Evolutionary conservation across 2,888 invertebrate genomes (phyloP).

Genomic region (Dione vanillae): DNA sequence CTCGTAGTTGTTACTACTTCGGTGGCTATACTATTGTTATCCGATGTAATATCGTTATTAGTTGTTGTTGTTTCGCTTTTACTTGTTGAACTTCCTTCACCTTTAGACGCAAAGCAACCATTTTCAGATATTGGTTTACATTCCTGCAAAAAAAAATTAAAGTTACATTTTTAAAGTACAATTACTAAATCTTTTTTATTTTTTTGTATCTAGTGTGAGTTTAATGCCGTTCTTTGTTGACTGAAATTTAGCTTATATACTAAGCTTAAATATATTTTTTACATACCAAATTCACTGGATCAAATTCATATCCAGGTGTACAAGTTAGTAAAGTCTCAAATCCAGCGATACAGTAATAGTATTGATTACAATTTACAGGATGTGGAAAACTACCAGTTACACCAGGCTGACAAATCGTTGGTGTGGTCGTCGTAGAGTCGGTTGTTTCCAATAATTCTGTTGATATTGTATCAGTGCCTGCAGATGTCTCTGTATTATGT

Average conservation of each 20-base stretch:
- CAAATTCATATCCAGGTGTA: constrained; percentile 55
- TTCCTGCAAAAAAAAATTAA: neutral
- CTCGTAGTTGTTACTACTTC: constrained; percentile 1
- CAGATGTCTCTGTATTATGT: neutral
- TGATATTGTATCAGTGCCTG: neutral
- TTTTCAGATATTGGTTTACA: constrained; percentile 5
- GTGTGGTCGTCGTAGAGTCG: constrained; percentile 2
- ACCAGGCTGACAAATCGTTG: constrained; percentile 51
- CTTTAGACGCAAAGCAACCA: constrained; percentile 5
- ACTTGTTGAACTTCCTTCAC: neutral
- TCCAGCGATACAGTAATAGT: constrained; percentile 58
- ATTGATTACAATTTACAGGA: constrained; percentile 55
- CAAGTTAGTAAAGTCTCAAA: constrained; percentile 52
- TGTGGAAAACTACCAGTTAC: constrained; percentile 56
- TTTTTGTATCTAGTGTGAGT: too few species aligned
- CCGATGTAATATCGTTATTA: neutral
- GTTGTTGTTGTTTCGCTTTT: neutral
- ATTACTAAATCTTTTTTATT: too few species aligned
- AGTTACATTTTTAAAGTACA: too few species aligned
- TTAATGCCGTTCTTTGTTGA: too few species aligned
- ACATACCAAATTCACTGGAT: constrained; percentile 40
- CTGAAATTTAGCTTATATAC: neutral
- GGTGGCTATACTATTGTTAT: neutral
- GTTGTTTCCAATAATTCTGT: constrained; percentile 3
- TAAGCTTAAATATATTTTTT: neutral